A percentile compares a stretch with the other conserved stretches of the same genome.
Conservation (phyloP, 2,113 vertebrate species). For the Saccopteryx bilineata region DNA sequence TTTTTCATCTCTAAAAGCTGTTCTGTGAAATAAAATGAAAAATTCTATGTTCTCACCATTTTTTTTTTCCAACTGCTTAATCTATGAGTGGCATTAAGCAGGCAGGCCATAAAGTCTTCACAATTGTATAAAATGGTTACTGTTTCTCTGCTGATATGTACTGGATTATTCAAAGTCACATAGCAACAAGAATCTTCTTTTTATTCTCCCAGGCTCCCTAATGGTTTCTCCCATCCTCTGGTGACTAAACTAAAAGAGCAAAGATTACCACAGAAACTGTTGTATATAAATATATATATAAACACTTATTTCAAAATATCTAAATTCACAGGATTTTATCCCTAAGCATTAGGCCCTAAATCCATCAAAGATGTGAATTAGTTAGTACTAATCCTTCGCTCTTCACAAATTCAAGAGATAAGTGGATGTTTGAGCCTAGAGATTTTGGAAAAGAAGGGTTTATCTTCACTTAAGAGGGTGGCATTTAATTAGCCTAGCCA, state of each 20-base stretch:
- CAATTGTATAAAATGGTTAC: constrained; percentile 19
- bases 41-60: constrained; percentile 7
- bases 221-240: neutral
- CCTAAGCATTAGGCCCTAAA: neutral
- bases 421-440: neutral
- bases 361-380: neutral
- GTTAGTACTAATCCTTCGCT: neutral
- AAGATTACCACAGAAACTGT: constrained; percentile 35
- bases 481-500: neutral
- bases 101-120: constrained; percentile 25
- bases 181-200: constrained; percentile 44
- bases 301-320: constrained; percentile 40
- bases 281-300: neutral
- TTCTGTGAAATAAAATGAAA: constrained; percentile 45
- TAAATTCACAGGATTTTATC: constrained; percentile 35
- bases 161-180: constrained; percentile 55
- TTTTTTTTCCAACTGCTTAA: constrained; percentile 61
- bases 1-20: constrained; percentile 51
- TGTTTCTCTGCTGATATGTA: constrained; percentile 17
- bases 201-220: constrained; percentile 6
- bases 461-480: neutral
- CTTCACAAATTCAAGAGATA: neutral
- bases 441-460: neutral
- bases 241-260: constrained; percentile 38
- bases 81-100: constrained; percentile 53